These are phyloP conservation scores for Netelia virgata DNA, from an alignment of 2,888 invertebrate species.

Conservation along the genomic window DNA sequence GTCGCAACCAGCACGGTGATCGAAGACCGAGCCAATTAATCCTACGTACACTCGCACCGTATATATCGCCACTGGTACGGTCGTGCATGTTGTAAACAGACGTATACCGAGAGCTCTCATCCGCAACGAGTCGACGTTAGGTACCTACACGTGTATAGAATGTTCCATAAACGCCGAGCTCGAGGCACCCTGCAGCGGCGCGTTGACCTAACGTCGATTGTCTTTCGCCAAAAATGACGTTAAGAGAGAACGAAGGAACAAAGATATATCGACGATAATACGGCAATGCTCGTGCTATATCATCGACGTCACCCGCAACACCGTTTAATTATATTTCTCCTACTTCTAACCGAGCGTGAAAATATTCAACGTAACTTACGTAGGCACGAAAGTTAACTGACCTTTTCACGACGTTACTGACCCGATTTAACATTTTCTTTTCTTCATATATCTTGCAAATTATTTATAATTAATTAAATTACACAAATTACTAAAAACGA, in stretches of 20 bases:
- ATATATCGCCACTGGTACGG: neutral
- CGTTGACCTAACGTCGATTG: slow-evolving; percentile 49
- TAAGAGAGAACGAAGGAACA: slow-evolving; percentile 16
- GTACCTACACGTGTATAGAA: neutral
- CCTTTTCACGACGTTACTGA: no score
- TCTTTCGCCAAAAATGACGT: slow-evolving; percentile 31
- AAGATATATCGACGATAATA: slow-evolving; percentile 47
- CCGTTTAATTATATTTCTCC: slow-evolving; percentile 20
- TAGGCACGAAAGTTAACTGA: neutral
- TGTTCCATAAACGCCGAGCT: slow-evolving; percentile 13
- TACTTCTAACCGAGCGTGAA: slow-evolving; percentile 18
- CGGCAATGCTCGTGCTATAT: slow-evolving; percentile 21
- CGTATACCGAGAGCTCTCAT: slow-evolving; percentile 30
- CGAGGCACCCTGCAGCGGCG: slow-evolving; percentile 25
- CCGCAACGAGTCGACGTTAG: slow-evolving; percentile 29
- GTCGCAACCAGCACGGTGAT: slow-evolving; percentile 18
- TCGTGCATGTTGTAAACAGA: neutral
- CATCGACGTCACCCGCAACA: neutral
- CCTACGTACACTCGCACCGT: slow-evolving; percentile 33
- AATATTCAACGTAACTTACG: neutral
- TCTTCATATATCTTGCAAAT: no score
- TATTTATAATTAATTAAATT: no score
- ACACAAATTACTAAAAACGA: no score
- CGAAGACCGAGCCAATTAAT: slow-evolving; percentile 62
- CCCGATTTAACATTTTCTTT: no score